These are phyloP conservation scores for Sciaenops ocellatus DNA, from an alignment of 2,797 vertebrate genomes.

Conservation along the genomic window DNA sequence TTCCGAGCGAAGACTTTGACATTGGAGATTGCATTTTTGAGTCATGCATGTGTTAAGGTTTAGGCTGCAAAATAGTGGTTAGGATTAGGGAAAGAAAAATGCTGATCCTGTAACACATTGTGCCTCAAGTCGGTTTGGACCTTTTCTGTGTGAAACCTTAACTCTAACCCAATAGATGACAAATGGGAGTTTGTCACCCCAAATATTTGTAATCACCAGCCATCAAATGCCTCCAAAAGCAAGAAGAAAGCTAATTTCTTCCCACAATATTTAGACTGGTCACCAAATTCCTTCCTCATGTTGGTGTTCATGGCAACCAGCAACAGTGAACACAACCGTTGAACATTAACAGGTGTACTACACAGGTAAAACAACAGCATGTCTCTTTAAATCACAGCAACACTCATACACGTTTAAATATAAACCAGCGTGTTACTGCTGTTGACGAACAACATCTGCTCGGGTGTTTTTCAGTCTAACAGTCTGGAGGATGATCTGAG, in stretches of 20 bases:
- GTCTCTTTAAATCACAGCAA: background rate
- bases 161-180: background rate
- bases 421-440: background rate
- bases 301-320: no score
- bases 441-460: constrained; percentile 21
- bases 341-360: background rate
- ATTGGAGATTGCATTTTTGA: no score
- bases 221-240: background rate
- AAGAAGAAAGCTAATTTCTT: background rate
- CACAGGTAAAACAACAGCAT: constrained; percentile 1
- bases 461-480: constrained; percentile 1
- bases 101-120: background rate
- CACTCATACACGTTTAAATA: constrained; percentile 2
- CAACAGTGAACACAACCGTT: background rate
- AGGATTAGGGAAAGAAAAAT: background rate
- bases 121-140: background rate
- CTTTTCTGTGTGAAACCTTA: no score
- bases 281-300: background rate
- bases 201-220: background rate
- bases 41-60: no score
- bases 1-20: no score
- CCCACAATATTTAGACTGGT: background rate
- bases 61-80: no score
- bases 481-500: constrained; percentile 24
- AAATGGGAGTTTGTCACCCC: background rate